Conservation (phyloP, 2,113 vertebrate species). For the Corydoras sp. region DNA sequence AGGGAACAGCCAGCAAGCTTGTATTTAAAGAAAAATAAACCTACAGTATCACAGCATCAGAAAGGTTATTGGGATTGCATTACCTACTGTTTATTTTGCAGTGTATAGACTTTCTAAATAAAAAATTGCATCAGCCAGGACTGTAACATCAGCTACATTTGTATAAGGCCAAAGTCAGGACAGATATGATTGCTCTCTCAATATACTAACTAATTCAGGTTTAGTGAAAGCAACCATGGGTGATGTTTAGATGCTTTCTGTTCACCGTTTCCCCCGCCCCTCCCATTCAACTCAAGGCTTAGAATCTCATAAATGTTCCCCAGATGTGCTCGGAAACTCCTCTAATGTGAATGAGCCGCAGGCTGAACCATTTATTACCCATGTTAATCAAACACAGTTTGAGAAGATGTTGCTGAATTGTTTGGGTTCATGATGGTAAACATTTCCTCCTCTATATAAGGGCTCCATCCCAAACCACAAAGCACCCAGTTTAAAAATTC, state of each 20-base stretch:
- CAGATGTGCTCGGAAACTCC: slow-evolving; percentile 40
- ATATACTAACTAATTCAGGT: slow-evolving; percentile 13
- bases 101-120: not conserved
- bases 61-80: not conserved
- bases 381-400: slow-evolving; percentile 37
- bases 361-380: slow-evolving; percentile 35
- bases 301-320: slow-evolving; percentile 33
- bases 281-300: too few species aligned
- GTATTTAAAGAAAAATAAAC: too few species aligned
- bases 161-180: slow-evolving; percentile 4
- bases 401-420: slow-evolving; percentile 16
- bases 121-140: slow-evolving; percentile 5
- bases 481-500: not conserved
- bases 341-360: slow-evolving; percentile 28
- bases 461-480: not conserved
- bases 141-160: slow-evolving; percentile 6
- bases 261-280: too few species aligned
- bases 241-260: slow-evolving; percentile 28
- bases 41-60: too few species aligned
- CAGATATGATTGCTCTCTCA: slow-evolving; percentile 26
- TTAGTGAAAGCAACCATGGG: slow-evolving; percentile 30
- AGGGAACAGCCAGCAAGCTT: too few species aligned
- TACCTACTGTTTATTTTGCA: slow-evolving; percentile 15
- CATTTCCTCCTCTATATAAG: not conserved
- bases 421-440: slow-evolving; percentile 1